A percentile compares a stretch with the other conserved stretches of the same genome.
These are phyloP conservation scores for Apamea anceps DNA, from an alignment of 2,888 invertebrate genomes.

Conservation along the genomic window DNA sequence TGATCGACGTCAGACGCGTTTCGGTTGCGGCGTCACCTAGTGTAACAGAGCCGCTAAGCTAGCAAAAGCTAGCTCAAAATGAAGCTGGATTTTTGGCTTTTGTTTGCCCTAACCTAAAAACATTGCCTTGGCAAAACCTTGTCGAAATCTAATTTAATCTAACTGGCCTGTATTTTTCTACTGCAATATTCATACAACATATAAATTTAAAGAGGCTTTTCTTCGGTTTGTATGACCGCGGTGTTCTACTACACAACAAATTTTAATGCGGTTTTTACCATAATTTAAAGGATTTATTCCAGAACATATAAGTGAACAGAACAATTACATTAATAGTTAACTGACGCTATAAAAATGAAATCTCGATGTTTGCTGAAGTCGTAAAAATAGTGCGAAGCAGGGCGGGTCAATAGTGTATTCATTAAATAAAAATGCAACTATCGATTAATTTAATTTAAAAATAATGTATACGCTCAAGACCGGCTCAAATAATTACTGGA, in stretches of 20 bases:
- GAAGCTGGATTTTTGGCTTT: neutral
- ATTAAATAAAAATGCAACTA: neutral
- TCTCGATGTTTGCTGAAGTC: neutral
- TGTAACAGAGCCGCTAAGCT: neutral
- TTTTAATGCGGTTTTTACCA: neutral
- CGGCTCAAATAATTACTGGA: conserved; percentile 53
- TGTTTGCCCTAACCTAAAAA: neutral
- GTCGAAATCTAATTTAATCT: neutral
- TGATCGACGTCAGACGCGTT: conserved; percentile 31
- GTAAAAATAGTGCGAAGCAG: neutral
- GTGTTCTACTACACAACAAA: neutral
- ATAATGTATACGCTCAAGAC: conserved; percentile 27
- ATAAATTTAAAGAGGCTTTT: neutral
- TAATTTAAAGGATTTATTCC: neutral
- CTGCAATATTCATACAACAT: neutral
- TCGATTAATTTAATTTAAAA: conserved; percentile 44
- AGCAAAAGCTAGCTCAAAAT: neutral
- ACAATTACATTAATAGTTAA: neutral
- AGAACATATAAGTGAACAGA: neutral
- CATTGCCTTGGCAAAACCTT: neutral
- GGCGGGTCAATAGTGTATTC: neutral
- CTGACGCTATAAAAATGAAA: neutral
- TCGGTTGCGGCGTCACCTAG: neutral
- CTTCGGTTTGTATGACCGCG: neutral
- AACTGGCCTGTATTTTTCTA: neutral